Percentiles rank a stretch among this genome's conserved stretches.
These are phyloP conservation scores for Diarsia rubi DNA, from an alignment of 2,888 invertebrate genomes.

Conservation along the genomic window DNA sequence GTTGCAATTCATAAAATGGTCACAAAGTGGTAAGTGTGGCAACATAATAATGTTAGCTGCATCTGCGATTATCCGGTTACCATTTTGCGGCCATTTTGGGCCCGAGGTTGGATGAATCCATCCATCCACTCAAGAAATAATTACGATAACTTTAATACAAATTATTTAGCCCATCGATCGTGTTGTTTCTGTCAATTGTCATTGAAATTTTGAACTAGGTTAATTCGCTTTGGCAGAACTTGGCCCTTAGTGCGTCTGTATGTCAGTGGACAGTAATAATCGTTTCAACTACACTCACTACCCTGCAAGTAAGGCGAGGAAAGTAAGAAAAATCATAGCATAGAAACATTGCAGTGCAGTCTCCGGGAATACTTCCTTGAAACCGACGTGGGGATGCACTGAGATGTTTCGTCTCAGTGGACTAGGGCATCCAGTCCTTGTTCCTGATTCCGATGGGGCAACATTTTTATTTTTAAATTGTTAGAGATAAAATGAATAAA, in stretches of 20 bases:
- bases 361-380: too few relatives aligned
- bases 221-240: too few relatives aligned
- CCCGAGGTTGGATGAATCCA: neutral
- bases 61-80: neutral
- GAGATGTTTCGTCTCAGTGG: too few relatives aligned
- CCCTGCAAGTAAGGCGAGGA: neutral
- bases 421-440: neutral
- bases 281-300: neutral
- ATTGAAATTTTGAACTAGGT: too few relatives aligned
- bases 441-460: neutral
- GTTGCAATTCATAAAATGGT: neutral
- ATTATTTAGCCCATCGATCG: too few relatives aligned
- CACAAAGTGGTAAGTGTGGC: neutral
- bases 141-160: too few relatives aligned
- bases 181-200: too few relatives aligned
- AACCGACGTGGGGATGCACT: too few relatives aligned
- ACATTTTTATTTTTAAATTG: neutral
- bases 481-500: neutral
- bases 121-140: neutral
- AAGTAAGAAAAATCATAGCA: neutral
- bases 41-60: too few relatives aligned
- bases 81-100: neutral
- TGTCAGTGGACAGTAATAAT: too few relatives aligned
- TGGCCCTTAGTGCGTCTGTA: too few relatives aligned
- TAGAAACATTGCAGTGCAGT: too few relatives aligned